These are phyloP conservation scores for Cerastoderma edule DNA, from an alignment of 2,888 invertebrate species.

Conservation along the genomic window DNA sequence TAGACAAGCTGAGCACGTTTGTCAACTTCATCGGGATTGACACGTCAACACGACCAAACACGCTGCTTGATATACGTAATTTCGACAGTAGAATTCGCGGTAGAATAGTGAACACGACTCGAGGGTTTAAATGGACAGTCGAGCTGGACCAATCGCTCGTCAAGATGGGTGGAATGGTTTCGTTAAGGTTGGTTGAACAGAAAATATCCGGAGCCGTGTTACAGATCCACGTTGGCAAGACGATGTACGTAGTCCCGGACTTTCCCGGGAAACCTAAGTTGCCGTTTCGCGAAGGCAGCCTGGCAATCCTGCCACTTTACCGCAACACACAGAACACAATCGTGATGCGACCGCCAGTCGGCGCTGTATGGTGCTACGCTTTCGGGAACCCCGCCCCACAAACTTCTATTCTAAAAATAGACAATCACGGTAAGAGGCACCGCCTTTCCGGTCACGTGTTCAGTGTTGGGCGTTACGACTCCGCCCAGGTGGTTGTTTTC, in stretches of 20 bases:
- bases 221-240: slow-evolving; percentile 58
- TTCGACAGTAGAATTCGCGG: slow-evolving; percentile 34
- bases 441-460: slow-evolving; percentile 42
- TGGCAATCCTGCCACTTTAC: slow-evolving; percentile 49
- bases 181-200: slow-evolving; percentile 47
- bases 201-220: slow-evolving; percentile 43
- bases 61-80: slow-evolving; percentile 42
- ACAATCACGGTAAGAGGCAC: slow-evolving; percentile 20
- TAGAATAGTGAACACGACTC: slow-evolving; percentile 33
- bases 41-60: slow-evolving; percentile 29
- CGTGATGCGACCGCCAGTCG: slow-evolving; percentile 37
- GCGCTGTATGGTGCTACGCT: slow-evolving; percentile 59
- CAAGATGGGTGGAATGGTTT: slow-evolving; percentile 48
- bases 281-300: slow-evolving; percentile 45
- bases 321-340: slow-evolving; percentile 39
- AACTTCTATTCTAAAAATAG: slow-evolving; percentile 40
- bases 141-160: slow-evolving; percentile 44
- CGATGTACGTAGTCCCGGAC: slow-evolving; percentile 53
- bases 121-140: slow-evolving; percentile 49
- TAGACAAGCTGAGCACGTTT: slow-evolving; percentile 44
- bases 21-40: slow-evolving; percentile 60
- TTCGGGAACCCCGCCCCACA: slow-evolving; percentile 57
- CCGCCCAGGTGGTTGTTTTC: slow-evolving; percentile 51
- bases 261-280: slow-evolving; percentile 28
- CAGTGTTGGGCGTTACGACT: slow-evolving; percentile 52